Percentiles rank a stretch among this genome's conserved stretches.
phyloP scores from a whole-genome alignment of 2,797 vertebrate genomes.

The Neosilurus mollespiculum region DNA sequence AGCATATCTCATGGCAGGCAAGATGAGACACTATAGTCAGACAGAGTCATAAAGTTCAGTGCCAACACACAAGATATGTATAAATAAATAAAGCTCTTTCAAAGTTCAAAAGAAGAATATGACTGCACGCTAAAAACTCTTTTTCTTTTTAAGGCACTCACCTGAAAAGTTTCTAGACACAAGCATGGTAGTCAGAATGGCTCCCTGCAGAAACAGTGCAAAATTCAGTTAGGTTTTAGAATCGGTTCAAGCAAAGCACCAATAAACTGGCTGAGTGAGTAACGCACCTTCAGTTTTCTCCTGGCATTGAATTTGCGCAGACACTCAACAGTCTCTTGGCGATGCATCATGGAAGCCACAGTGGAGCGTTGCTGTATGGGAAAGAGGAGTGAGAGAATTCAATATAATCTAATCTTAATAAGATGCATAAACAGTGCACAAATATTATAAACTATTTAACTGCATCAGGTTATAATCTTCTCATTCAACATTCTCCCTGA shows the following conservation, averaged over 20 bases:
- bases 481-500: not conserved
- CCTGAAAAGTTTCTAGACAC: constrained; percentile 98
- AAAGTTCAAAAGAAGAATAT: not conserved
- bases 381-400: constrained; percentile 28
- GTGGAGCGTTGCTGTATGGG: constrained; percentile 93
- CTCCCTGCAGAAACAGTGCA: constrained; percentile 75
- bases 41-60: not conserved
- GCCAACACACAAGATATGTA: not conserved
- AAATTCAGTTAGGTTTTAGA: not conserved
- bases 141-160: constrained; percentile 64
- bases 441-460: not conserved
- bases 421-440: not conserved
- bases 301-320: constrained; percentile 98
- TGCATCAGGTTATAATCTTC: not conserved
- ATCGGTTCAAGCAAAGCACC: not conserved
- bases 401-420: not conserved
- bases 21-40: constrained; percentile 2
- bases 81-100: not conserved
- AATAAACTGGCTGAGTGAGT: not conserved
- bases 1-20: constrained; percentile 29
- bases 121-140: not conserved
- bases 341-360: constrained; percentile 98
- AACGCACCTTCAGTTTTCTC: constrained; percentile 91
- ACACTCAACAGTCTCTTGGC: constrained; percentile 98
- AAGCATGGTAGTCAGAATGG: constrained; percentile 97